These are phyloP conservation scores for Procambarus virginalis DNA, from an alignment of 1,140 invertebrate species.

Conservation along the genomic window DNA sequence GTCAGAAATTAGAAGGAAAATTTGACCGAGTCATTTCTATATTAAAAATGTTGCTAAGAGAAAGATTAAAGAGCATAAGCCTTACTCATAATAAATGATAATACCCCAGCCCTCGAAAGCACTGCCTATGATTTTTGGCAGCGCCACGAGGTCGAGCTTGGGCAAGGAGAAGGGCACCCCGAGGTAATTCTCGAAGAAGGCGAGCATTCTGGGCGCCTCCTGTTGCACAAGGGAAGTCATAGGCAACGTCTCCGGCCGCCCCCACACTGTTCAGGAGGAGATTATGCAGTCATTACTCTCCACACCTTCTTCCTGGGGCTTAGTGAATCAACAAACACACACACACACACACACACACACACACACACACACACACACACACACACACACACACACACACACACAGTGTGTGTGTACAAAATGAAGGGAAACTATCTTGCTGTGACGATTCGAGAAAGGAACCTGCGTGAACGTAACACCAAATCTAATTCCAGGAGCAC, in stretches of 20 bases:
- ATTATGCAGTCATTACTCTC: too few relatives aligned
- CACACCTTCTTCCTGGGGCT: too few relatives aligned
- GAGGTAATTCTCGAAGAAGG: not conserved
- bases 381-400: not conserved
- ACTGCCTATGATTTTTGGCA: not conserved
- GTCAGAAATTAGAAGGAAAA: too few relatives aligned
- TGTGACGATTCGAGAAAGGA: too few relatives aligned
- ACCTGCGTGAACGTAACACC: too few relatives aligned
- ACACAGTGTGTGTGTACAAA: too few relatives aligned
- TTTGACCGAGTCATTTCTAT: too few relatives aligned
- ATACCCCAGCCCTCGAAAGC: constrained; percentile 11
- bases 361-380: not conserved
- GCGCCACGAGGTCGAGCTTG: not conserved
- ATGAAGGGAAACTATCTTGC: too few relatives aligned
- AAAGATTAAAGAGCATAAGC: not conserved
- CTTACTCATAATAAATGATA: constrained; percentile 1
- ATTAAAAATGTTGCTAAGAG: too few relatives aligned
- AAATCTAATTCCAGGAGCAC: too few relatives aligned
- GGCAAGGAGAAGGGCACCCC: not conserved
- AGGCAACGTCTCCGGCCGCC: not conserved
- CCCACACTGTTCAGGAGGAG: not conserved
- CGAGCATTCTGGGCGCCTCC: not conserved
- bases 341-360: not conserved
- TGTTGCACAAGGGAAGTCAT: not conserved
- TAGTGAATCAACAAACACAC: too few relatives aligned